Evolutionary conservation across 1,140 invertebrate species (phyloP).

Genomic region (Drosophila neocordata): DNA sequence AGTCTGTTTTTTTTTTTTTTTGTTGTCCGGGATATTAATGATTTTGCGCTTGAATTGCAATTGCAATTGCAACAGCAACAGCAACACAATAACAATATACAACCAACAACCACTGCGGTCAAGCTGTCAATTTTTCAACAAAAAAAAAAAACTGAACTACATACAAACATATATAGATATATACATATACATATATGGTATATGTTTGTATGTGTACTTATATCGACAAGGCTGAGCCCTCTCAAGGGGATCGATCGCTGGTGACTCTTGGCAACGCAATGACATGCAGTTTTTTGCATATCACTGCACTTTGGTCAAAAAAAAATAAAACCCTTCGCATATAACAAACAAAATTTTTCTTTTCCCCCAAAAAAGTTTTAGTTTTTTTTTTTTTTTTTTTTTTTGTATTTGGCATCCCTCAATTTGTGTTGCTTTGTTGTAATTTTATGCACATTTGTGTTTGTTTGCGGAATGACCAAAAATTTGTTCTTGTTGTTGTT

Average conservation of each 20-base stretch:
- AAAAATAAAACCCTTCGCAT: slow-evolving; percentile 68
- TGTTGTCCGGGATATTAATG: slow-evolving; percentile 76
- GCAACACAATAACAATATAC: slow-evolving; percentile 56
- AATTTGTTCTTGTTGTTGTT: slow-evolving; percentile 50
- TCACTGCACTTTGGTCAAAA: slow-evolving; percentile 64
- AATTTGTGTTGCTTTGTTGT: slow-evolving; percentile 74
- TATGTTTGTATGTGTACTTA: background rate
- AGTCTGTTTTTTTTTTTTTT: background rate
- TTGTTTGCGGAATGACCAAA: slow-evolving; percentile 75
- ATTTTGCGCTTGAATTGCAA: slow-evolving; percentile 82
- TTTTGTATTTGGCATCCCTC: slow-evolving; percentile 59
- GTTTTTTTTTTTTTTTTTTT: too few species aligned
- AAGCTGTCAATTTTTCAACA: slow-evolving; percentile 74
- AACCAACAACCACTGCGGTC: slow-evolving; percentile 59
- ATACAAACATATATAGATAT: slow-evolving; percentile 49
- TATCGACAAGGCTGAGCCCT: slow-evolving; percentile 8
- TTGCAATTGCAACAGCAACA: slow-evolving; percentile 55
- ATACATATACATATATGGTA: background rate
- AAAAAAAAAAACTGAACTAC: slow-evolving; percentile 61
- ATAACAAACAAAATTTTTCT: slow-evolving; percentile 29
- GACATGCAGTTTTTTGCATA: slow-evolving; percentile 80
- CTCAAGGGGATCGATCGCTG: slow-evolving; percentile 36
- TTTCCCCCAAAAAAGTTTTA: too few species aligned
- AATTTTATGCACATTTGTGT: slow-evolving; percentile 80
- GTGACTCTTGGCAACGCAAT: slow-evolving; percentile 59